Percentiles rank a stretch among this genome's conserved stretches.
phyloP scores from a whole-genome alignment of 2,113 vertebrate genomes.

The Phrynosoma blainvillii region DNA sequence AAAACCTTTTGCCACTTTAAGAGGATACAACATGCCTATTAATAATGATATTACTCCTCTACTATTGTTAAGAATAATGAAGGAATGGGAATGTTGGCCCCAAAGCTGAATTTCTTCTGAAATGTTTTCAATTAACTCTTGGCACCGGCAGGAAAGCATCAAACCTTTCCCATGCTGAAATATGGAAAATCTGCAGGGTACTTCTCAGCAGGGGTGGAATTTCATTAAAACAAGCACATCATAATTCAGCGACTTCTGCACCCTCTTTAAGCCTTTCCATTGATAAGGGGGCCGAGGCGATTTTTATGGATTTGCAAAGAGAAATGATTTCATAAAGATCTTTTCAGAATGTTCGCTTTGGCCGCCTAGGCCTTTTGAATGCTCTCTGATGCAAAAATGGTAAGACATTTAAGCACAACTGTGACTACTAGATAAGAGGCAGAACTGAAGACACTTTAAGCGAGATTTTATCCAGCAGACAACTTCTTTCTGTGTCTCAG shows the following conservation, averaged over 20 bases:
- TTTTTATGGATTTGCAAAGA: slow-evolving; percentile 84
- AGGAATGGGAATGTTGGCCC: slow-evolving; percentile 78
- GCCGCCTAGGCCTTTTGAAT: slow-evolving; percentile 67
- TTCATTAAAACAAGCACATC: slow-evolving; percentile 88
- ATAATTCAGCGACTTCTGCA: slow-evolving; percentile 86
- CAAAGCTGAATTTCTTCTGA: slow-evolving; percentile 84
- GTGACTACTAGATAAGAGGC: slow-evolving; percentile 74
- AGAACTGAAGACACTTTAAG: slow-evolving; percentile 68
- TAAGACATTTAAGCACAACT: slow-evolving; percentile 81
- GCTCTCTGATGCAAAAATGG: slow-evolving; percentile 81
- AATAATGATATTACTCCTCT: slow-evolving; percentile 86
- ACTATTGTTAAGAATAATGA: slow-evolving; percentile 89
- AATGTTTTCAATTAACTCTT: slow-evolving; percentile 93
- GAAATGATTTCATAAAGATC: slow-evolving; percentile 80
- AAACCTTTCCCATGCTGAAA: slow-evolving; percentile 89
- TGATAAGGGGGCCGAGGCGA: slow-evolving; percentile 77
- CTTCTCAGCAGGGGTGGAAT: slow-evolving; percentile 86
- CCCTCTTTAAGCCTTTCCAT: slow-evolving; percentile 78
- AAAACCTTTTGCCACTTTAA: slow-evolving; percentile 75
- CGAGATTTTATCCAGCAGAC: slow-evolving; percentile 24
- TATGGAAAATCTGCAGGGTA: slow-evolving; percentile 90
- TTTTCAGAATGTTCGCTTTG: slow-evolving; percentile 77
- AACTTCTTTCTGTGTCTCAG: slow-evolving; percentile 40
- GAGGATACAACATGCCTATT: slow-evolving; percentile 78
- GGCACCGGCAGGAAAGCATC: slow-evolving; percentile 85